Conservation (phyloP, 2,113 vertebrate species). For the Phycodurus eques region DNA sequence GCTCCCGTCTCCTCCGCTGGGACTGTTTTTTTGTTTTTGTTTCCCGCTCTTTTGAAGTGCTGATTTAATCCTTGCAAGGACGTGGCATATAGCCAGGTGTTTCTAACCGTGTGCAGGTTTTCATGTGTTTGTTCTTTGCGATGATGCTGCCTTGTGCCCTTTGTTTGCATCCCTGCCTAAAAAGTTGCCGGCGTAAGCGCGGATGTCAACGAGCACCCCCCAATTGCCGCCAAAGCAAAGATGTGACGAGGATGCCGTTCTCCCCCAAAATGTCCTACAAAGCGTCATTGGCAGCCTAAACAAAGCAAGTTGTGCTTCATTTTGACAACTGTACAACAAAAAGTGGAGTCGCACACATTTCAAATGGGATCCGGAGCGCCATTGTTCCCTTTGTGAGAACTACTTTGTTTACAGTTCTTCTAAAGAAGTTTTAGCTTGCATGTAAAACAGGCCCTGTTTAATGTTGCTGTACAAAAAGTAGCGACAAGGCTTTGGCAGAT, state of each 20-base stretch:
- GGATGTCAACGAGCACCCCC: conserved; percentile 63
- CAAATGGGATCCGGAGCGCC: conserved; percentile 36
- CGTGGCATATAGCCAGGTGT: conserved; percentile 67
- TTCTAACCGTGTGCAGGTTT: conserved; percentile 43
- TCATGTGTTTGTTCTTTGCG: conserved; percentile 20
- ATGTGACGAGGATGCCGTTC: conserved; percentile 28
- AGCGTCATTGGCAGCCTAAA: conserved; percentile 62
- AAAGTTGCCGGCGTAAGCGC: conserved; percentile 40
- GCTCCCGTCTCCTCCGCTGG: conserved; percentile 64
- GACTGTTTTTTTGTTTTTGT: conserved; percentile 58
- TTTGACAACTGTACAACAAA: conserved; percentile 60
- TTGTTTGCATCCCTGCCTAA: conserved; percentile 48
- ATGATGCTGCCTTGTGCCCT: conserved; percentile 22
- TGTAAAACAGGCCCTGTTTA: conserved; percentile 23
- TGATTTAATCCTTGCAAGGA: conserved; percentile 76
- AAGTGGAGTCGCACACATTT: conserved; percentile 37
- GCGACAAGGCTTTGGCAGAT: conserved; percentile 4
- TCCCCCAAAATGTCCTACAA: conserved; percentile 68
- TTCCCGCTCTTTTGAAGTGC: conserved; percentile 77
- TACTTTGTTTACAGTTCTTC: conserved; percentile 48
- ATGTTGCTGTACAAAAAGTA: conserved; percentile 5
- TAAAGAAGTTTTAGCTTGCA: conserved; percentile 44
- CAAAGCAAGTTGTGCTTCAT: conserved; percentile 53
- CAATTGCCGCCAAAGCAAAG: conserved; percentile 49
- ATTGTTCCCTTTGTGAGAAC: conserved; percentile 54